Base-by-base conservation (phyloP, 2,113 vertebrate species). In the Strigops habroptila region DNA sequence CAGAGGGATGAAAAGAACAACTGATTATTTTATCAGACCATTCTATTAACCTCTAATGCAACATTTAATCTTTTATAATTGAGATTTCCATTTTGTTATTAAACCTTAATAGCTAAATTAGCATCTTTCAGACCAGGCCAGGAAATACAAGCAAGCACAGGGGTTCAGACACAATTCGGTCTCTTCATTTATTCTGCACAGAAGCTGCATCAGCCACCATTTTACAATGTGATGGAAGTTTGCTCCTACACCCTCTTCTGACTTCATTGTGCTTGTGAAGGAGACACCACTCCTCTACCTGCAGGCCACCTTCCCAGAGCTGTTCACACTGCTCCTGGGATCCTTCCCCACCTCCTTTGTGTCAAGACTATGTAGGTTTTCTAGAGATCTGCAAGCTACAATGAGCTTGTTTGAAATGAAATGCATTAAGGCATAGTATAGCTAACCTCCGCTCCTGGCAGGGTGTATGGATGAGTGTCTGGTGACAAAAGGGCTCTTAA, bases 21-120 rank as follows among this genome's bases (percentile, higher is more conserved):
- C 64, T 57, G 69, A 79, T 87, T 92, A 92, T 57, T 94, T 96
- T 96, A 89, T 94, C 31, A 73, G 83, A 78, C 80, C 44, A n/a
- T 78, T 94, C 70, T 79, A 60, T 94, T 97, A 92, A 95, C 83
- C 83, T 88, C 51, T 87, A 89, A 84, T 85, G 83, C 25, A 76
- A 82, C 48, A 76, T 92, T 92, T 94, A 23, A 79, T 94, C 31
- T 82, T 88, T 94, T 86, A 82, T 86, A 93, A 93, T 96, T 95
- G 86, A 93, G 67, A 49, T 87, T 96, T 93, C 57, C 63, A 59
- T 94, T 93, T 95, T 85, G 77, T 88, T 94, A 80, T 91, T 93
- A 91, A 57, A 82, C 33, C 31, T 87, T 94, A 93, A 91, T 75
- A 92, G 73, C 77, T 95, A 95, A 93, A 94, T 84, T 82, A 37